Evolutionary conservation across 2,797 vertebrate species (phyloP).

Genomic region (Percopsis omiscomaycus): DNA sequence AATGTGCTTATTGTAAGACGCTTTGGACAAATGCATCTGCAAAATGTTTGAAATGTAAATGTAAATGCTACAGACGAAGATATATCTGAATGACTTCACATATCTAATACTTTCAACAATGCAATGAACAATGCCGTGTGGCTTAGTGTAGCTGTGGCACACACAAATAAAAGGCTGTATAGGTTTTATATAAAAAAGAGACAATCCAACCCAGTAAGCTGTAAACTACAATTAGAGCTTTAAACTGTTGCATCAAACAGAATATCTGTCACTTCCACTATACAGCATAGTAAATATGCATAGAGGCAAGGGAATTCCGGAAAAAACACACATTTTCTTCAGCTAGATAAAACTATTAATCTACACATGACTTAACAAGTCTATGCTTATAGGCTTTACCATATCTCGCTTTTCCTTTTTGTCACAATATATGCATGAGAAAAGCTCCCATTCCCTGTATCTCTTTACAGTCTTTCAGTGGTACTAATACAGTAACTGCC

Average conservation of each 20-base stretch:
- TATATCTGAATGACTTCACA: constrained; percentile 11
- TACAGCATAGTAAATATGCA: constrained; percentile 21
- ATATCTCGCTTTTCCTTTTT: not conserved
- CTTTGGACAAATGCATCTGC: too few species aligned
- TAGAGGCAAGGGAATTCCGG: constrained; percentile 3
- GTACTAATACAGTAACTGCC: constrained; percentile 40
- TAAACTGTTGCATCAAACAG: constrained; percentile 12
- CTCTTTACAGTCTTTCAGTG: constrained; percentile 52
- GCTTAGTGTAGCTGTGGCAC: constrained; percentile 5
- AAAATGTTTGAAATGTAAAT: too few species aligned
- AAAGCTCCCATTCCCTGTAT: constrained; percentile 37
- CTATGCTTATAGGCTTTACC: constrained; percentile 5
- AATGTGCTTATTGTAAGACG: too few species aligned
- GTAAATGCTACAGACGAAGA: not conserved
- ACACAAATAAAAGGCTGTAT: constrained; percentile 13
- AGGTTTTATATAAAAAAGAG: not conserved
- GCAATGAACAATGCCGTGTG: not conserved
- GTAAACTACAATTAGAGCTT: constrained; percentile 15
- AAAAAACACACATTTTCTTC: constrained; percentile 11
- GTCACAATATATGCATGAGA: constrained; percentile 35
- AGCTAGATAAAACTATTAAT: constrained; percentile 16
- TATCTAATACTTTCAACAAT: constrained; percentile 2
- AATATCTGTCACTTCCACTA: not conserved
- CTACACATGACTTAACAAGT: constrained; percentile 16
- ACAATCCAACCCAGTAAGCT: not conserved